Conservation (phyloP, 2,888 invertebrate genomes). For the Oxyteleia sp. region DNA sequence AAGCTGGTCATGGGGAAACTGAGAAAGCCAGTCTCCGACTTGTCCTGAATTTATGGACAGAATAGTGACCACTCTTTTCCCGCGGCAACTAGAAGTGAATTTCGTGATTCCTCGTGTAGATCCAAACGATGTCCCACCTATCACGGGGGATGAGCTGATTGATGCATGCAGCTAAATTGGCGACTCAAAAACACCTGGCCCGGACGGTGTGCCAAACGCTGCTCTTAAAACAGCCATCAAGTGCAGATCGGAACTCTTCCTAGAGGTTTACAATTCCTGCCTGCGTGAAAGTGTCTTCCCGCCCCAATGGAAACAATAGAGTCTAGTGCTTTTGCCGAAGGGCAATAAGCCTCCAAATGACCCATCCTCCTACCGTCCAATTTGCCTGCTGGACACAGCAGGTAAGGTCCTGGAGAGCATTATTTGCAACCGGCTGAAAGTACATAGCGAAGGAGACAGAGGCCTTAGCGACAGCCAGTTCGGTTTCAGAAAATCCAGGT, state of each 20-base stretch:
- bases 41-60: constrained; percentile 20
- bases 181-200: constrained; percentile 9
- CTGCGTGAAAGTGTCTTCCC: constrained; percentile 64
- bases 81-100: background rate
- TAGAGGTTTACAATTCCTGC: constrained; percentile 47
- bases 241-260: constrained; percentile 62
- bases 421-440: constrained; percentile 4
- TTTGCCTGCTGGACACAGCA: background rate
- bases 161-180: background rate
- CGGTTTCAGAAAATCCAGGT: constrained; percentile 28
- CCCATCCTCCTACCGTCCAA: constrained; percentile 44
- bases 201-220: constrained; percentile 2
- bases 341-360: constrained; percentile 32
- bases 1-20: constrained; percentile 68
- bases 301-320: constrained; percentile 55
- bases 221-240: constrained; percentile 57
- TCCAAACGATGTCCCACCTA: constrained; percentile 12
- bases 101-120: constrained; percentile 35
- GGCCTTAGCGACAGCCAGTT: constrained; percentile 47
- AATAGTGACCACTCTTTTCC: too few species aligned
- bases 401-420: constrained; percentile 30
- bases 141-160: constrained; percentile 65
- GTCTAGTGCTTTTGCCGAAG: constrained; percentile 69
- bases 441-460: constrained; percentile 7
- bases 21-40: constrained; percentile 46